Base-by-base conservation (phyloP, 1,140 invertebrate species). In the Bombus affinis region DNA sequence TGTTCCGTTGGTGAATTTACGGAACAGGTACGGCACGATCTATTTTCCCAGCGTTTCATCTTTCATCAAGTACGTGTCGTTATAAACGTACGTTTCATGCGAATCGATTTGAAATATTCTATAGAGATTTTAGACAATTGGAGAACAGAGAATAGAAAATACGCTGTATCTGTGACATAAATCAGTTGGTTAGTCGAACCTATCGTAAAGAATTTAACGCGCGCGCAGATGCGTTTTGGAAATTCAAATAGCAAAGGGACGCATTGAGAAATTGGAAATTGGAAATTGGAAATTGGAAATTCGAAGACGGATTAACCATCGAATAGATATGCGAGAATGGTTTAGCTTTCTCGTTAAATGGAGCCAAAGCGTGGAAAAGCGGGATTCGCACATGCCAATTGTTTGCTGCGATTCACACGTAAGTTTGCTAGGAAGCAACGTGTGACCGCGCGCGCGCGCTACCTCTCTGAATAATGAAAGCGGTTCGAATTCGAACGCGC, bases 401-500 rank as follows among this genome's bases (percentile, higher is more conserved):
- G 68, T 57, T 86, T 65, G 78, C 81, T 53, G 68, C 81, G 68
- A 86, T 80, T 90, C 81, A 81, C 88, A 89, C 85, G 80, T 83
- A 87, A 90, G 81, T 89, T 86, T 70, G 59, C 66, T 74, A 70
- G 57, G 72, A 89, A 89, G 68, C 65, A 86, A 80, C 76, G 88
- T 79, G 84, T 88, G 82, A 83, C 87, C 83, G 83, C 9, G 57
- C 57, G 22, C 22, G 2, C 25, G 22, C 57, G 25, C 25, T 62
- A 22, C 59, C 66, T 53, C 65, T 83, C 62, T 90, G 88, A 91
- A 92, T 92, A 91, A 92, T 91, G 91, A 92, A 92, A 87, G 82
- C 83, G 83, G 82, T 85, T 83, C 83, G 76, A 84, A 83, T 83
- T 75, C 81, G 35, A 35, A 78, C 81, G 68, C 77, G 62, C 71